phyloP scores from a whole-genome alignment of 2,888 invertebrate species.

The Phortica okadai region DNA sequence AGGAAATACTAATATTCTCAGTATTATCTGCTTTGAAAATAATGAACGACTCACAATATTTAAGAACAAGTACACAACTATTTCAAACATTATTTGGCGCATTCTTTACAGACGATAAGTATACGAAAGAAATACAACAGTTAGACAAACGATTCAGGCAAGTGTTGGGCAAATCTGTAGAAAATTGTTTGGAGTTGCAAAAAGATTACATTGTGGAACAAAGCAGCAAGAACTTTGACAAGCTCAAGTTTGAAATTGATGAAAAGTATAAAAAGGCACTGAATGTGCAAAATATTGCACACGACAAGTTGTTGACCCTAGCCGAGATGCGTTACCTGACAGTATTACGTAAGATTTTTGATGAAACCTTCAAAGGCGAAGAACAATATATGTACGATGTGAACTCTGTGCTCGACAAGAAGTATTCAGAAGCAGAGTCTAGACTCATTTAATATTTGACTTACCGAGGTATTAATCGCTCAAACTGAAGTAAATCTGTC shows the following conservation, averaged over 20 bases:
- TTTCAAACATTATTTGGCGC: constrained; percentile 40
- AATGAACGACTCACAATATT: not conserved
- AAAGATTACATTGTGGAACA: constrained; percentile 45
- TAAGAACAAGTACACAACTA: constrained; percentile 40
- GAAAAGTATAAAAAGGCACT: constrained; percentile 54
- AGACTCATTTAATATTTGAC: not conserved
- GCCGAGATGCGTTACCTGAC: constrained; percentile 58
- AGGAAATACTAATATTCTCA: constrained; percentile 46
- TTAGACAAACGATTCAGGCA: constrained; percentile 54
- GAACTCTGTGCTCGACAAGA: constrained; percentile 47
- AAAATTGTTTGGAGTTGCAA: constrained; percentile 40
- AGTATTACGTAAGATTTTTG: constrained; percentile 60
- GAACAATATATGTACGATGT: constrained; percentile 35
- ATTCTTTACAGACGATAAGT: constrained; percentile 46
- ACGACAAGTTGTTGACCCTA: constrained; percentile 55
- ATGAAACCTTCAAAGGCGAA: constrained; percentile 50
- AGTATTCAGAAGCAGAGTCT: constrained; percentile 44
- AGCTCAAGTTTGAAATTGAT: constrained; percentile 48
- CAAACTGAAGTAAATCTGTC: constrained; percentile 66
- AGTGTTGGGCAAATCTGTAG: constrained; percentile 45
- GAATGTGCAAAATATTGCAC: constrained; percentile 49
- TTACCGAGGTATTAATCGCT: constrained; percentile 66
- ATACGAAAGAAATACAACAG: constrained; percentile 38
- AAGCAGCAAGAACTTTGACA: constrained; percentile 49
- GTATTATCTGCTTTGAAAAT: constrained; percentile 38